Evolutionary conservation across 2,888 invertebrate species (phyloP), one percentile per base, ranked within the genome.

Genomic region (Anarsia innoxiella): DNA sequence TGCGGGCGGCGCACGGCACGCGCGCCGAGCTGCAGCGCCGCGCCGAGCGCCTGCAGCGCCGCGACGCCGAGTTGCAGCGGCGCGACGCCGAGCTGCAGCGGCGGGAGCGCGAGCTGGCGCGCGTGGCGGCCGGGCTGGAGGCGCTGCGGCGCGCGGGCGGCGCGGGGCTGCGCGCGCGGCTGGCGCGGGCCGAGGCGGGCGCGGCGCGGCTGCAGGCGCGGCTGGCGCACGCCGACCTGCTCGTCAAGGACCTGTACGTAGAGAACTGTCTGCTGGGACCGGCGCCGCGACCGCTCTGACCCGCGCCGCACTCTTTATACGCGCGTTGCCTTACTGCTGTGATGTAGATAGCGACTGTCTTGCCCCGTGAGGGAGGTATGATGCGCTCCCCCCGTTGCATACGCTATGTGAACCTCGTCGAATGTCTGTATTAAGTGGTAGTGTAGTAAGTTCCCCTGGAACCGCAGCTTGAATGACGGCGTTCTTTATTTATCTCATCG

Each of bases 161-260:
- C 9, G 14, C 13, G 44, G 68, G 73, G 39, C 66, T 87, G 51
- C 80, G 84, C 41, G 75, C 73, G 49, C 82, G 86, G n/a, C 65
- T 86, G 44, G 80, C 80, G 42, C 71, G 79, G 13, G 73, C 75
- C 2, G 76, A 71, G 55, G 55, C 53, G 66, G 86, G 62, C 53
- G 74, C 51, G 65, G 75, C 59, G 47, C 84, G 62, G 53, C 82
- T 68, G 63, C 78, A 45, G 66, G 90, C 92, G 57, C 89, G 91
- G 47, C 82, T 94, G 40, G 88, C 90, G 25, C 88, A 88, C 57
- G 90, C 92, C 10, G 94, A 94, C 70, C 67, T 91, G 55, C 83
- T 94, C 30, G 91, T 93, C 12, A 93, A 93, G 77, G 94, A 94
- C 60, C 85, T 95, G 43, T 95, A 91, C 75, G 88, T 94, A 34